Base-by-base conservation (phyloP, 2,888 invertebrate species). In the Lymantria monacha region DNA sequence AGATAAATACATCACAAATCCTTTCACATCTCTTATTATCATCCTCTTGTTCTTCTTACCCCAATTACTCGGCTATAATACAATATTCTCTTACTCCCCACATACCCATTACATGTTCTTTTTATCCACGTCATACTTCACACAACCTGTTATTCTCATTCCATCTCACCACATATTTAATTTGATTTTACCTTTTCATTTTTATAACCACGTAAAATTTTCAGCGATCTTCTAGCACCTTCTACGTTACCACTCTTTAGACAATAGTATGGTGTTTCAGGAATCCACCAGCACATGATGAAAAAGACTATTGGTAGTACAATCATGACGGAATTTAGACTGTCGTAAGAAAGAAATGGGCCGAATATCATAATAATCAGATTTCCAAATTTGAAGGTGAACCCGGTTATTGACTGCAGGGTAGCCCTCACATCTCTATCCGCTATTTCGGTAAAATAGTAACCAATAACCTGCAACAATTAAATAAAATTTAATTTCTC, bases 211-310 rank as follows among this genome's bases (percentile, higher is more conserved):
- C 85, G 84, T 12, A 93, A 62, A 44, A 66, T 78, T 30, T 65
- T 66, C 15, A 93, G 63, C 11, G 74, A 86, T n/a, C 69, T 77
- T 55, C 79, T 82, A 0, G 93, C 93, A 0, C 80, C 76, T 0
- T 79, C 80, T 1, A 85, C 74, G 7, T 81, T 75, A 0, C 87
- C 86, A 44, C 83, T 86, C 74, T 92, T 93, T 30, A 94, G 66
- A 38, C 92, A 78, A 61, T 83, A 93, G 59, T 93, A 93, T 0
- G 94, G 94, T 0, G 93, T 92, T 64, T 94, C 94, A 0, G 94
- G 94, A 72, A 93, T 92, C 85, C 92, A 92, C 49, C 79, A 77
- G 53, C 93, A 93, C 0, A 77, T 76, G 0, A 79, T 11, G 40
- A 92, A 84, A 64, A 90, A 93, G 0, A 83, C 42, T 0, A 91